Evolutionary conservation across 2,888 invertebrate genomes (phyloP).

Genomic region (Meloe dianella): DNA sequence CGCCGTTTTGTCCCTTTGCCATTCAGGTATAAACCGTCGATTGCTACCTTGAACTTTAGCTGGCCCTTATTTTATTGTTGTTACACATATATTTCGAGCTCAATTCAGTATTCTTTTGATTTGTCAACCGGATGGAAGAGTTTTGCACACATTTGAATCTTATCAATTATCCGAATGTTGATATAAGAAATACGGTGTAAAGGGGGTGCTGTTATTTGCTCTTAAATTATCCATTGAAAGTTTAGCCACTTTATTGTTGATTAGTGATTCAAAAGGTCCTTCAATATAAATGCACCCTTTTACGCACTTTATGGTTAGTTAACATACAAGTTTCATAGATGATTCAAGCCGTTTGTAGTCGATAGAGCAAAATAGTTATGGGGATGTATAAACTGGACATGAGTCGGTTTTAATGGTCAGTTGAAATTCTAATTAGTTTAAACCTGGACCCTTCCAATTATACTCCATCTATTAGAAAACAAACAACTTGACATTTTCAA

Average conservation of each 20-base stretch:
- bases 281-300: slow-evolving; percentile 22
- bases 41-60: slow-evolving; percentile 22
- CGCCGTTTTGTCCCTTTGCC: slow-evolving; percentile 37
- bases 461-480: too few species aligned
- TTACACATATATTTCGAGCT: too few species aligned
- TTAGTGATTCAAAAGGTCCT: slow-evolving; percentile 22
- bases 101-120: neutral
- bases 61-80: neutral
- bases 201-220: neutral
- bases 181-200: neutral
- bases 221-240: neutral
- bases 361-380: neutral
- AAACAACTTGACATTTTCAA: too few species aligned
- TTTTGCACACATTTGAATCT: neutral
- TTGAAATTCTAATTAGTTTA: neutral
- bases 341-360: slow-evolving; percentile 17
- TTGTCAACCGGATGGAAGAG: neutral
- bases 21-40: slow-evolving; percentile 32
- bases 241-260: slow-evolving; percentile 3
- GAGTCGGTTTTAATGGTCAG: neutral
- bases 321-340: slow-evolving; percentile 29
- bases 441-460: neutral
- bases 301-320: slow-evolving; percentile 30
- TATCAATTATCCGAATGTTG: neutral
- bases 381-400: neutral